Evolutionary conservation across 2,113 vertebrate species (phyloP).

Genomic region (Donacobius atricapilla): DNA sequence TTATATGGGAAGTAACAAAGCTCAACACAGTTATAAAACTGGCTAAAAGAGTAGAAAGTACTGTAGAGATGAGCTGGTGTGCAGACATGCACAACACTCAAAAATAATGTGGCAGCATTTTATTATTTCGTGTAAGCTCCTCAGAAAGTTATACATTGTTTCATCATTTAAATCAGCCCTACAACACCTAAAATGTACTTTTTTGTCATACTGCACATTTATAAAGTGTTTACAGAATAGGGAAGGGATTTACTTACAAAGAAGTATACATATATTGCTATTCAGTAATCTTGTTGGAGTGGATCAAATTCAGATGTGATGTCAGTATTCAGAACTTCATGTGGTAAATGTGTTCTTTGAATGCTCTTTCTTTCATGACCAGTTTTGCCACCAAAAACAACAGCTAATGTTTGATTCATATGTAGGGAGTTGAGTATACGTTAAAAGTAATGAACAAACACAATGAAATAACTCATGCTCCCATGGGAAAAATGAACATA

Average conservation of each 20-base stretch:
- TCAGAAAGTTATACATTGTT: background rate
- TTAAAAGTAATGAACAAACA: background rate
- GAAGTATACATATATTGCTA: background rate
- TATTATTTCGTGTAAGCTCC: background rate
- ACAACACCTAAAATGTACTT: background rate
- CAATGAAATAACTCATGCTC: background rate
- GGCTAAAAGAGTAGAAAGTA: background rate
- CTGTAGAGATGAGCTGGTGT: background rate
- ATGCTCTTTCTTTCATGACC: background rate
- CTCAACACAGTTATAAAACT: background rate
- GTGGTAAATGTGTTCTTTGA: background rate
- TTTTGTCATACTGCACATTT: background rate
- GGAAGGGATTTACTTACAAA: background rate
- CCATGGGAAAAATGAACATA: background rate
- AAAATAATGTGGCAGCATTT: background rate
- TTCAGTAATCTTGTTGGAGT: background rate
- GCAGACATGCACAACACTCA: background rate
- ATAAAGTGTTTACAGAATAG: background rate
- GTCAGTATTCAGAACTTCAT: background rate
- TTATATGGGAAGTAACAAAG: background rate
- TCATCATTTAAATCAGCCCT: background rate
- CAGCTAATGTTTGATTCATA: background rate
- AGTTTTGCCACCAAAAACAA: background rate
- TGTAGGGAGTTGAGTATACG: background rate
- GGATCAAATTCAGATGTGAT: background rate